phyloP scores from a whole-genome alignment of 2,113 vertebrate species.

The Callithrix jacchus region DNA sequence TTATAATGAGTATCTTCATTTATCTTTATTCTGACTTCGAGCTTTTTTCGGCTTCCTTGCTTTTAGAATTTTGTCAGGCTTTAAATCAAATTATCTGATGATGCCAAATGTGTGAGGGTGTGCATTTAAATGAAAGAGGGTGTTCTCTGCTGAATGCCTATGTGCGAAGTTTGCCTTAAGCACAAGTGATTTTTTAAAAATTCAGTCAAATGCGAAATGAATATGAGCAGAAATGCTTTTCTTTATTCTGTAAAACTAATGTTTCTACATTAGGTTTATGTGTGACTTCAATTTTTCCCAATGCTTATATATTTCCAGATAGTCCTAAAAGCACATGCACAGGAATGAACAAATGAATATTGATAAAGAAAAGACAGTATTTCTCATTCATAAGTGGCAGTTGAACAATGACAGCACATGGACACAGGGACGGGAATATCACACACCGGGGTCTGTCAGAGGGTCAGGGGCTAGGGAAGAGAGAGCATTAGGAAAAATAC shows the following conservation, averaged over 20 bases:
- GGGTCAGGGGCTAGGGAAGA: too few species aligned
- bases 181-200: background rate
- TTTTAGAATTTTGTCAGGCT: background rate
- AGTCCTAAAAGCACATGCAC: background rate
- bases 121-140: background rate
- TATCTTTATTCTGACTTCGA: background rate
- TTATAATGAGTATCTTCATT: background rate
- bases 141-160: background rate
- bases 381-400: too few species aligned
- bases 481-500: too few species aligned
- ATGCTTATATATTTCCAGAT: background rate
- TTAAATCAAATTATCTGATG: background rate
- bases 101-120: background rate
- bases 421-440: too few species aligned
- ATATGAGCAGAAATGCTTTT: background rate
- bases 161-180: background rate
- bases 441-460: too few species aligned
- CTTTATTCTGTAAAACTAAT: conserved; percentile 13
- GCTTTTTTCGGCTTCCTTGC: background rate
- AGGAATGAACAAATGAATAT: background rate
- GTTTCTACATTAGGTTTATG: background rate
- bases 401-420: too few species aligned
- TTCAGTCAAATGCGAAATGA: background rate
- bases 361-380: background rate
- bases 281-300: background rate